phyloP scores from a whole-genome alignment of 2,113 vertebrate genomes.

The Jaculus jaculus region DNA sequence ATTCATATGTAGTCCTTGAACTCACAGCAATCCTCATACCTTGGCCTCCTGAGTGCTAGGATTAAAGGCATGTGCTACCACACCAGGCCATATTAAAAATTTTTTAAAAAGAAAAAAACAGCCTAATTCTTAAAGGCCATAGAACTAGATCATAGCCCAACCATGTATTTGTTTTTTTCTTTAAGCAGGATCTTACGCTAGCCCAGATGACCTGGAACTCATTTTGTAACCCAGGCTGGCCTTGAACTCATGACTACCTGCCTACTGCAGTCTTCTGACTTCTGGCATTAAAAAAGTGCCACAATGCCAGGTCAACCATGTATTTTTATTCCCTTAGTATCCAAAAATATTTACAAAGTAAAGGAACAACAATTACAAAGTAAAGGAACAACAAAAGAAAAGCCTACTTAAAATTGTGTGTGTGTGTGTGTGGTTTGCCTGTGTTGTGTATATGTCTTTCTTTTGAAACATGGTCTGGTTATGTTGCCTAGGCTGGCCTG shows the following conservation, averaged over 20 bases:
- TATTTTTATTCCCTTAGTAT: constrained; percentile 10
- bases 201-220: no score
- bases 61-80: no score
- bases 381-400: constrained; percentile 5
- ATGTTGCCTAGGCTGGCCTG: not conserved
- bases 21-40: no score
- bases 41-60: no score
- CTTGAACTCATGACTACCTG: no score
- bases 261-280: no score
- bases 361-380: not conserved
- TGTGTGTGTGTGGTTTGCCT: not conserved
- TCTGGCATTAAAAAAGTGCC: no score
- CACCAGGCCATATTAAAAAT: not conserved
- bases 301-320: not conserved
- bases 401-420: not conserved
- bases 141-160: not conserved
- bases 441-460: not conserved
- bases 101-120: constrained; percentile 1
- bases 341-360: not conserved
- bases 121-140: not conserved
- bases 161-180: not conserved
- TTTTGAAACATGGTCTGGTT: not conserved
- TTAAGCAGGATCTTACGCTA: no score
- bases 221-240: no score
- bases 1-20: no score